These are phyloP conservation scores for Monoplex corrugatus DNA, from an alignment of 2,888 invertebrate genomes.

Conservation along the genomic window DNA sequence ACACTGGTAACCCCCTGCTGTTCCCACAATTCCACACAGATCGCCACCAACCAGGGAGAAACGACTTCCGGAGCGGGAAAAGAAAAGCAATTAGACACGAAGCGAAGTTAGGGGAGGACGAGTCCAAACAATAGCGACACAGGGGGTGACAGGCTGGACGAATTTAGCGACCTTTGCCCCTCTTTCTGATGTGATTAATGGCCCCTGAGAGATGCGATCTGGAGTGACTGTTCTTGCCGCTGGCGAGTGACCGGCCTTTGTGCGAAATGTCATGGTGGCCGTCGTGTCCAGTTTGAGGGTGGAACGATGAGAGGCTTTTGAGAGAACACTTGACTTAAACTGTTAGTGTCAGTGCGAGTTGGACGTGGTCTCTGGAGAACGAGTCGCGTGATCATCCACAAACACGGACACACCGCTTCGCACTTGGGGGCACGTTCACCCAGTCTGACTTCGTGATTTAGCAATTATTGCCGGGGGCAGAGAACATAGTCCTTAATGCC, in stretches of 20 bases:
- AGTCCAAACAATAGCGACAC: background rate
- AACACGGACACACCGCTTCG: too few species aligned
- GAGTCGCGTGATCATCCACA: too few species aligned
- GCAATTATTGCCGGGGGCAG: too few species aligned
- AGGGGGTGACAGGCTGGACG: background rate
- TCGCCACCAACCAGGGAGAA: background rate
- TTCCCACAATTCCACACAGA: background rate
- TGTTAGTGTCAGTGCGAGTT: background rate
- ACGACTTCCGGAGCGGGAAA: background rate
- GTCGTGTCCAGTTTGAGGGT: too few species aligned
- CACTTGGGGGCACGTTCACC: too few species aligned
- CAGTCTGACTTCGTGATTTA: too few species aligned
- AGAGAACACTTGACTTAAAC: background rate
- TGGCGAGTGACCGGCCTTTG: background rate
- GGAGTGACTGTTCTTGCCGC: background rate
- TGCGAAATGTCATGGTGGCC: background rate
- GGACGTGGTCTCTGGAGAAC: too few species aligned
- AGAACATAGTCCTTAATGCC: too few species aligned
- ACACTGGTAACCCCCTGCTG: background rate
- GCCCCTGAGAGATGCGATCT: background rate
- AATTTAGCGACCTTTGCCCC: slow-evolving; percentile 15
- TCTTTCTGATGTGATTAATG: background rate
- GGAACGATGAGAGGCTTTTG: too few species aligned
- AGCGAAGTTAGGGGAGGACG: background rate
- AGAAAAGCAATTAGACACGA: background rate